Conservation (phyloP, 2,113 vertebrate genomes). For the Protobothrops mucrosquamatus region DNA sequence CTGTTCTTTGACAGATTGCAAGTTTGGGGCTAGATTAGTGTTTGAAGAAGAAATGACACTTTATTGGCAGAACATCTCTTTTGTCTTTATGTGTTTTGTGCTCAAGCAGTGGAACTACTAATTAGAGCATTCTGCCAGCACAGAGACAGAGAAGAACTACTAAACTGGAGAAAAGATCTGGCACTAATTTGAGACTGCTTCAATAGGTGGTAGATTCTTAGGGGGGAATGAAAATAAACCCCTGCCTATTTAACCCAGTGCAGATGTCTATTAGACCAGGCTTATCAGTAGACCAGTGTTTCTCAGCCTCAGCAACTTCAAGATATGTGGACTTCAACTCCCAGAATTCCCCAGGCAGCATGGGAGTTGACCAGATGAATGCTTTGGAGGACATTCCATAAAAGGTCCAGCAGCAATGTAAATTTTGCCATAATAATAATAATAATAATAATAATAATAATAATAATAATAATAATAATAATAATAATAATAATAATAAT, state of each 20-base stretch:
- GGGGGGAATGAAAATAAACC: background rate
- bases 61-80: background rate
- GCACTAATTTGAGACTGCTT: background rate
- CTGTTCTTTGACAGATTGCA: background rate
- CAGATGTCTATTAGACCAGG: background rate
- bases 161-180: background rate
- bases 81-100: background rate
- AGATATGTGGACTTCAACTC: background rate
- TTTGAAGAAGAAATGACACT: background rate
- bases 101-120: background rate
- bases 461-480: no score
- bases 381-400: background rate
- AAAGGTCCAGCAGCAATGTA: background rate
- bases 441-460: no score
- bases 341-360: background rate
- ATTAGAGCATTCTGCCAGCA: background rate
- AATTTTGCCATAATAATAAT: background rate
- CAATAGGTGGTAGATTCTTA: background rate
- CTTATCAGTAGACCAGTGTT: background rate
- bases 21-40: background rate
- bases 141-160: background rate
- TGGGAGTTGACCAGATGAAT: background rate
- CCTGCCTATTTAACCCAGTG: background rate
- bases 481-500: no score
- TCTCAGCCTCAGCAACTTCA: background rate